Evolutionary conservation across 2,113 vertebrate species (phyloP).

Genomic region (Elephantulus edwardii): DNA sequence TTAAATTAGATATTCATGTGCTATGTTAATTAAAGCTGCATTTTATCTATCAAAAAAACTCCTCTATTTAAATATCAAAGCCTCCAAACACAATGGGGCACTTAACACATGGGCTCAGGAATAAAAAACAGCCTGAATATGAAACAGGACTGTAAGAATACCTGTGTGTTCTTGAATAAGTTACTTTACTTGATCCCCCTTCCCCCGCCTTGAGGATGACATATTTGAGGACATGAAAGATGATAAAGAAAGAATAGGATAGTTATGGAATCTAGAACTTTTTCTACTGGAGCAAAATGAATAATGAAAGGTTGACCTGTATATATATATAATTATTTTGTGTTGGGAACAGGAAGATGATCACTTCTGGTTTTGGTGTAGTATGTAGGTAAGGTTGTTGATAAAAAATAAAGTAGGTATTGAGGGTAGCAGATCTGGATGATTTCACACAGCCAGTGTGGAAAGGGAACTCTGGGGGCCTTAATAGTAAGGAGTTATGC

Average conservation of each 20-base stretch:
- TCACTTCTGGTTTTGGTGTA: constrained; percentile 19
- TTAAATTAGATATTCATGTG: background rate
- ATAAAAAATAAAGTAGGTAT: background rate
- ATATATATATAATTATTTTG: background rate
- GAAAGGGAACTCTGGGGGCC: too few relatives aligned
- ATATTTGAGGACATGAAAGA: background rate
- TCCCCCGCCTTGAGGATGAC: background rate
- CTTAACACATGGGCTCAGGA: too few relatives aligned
- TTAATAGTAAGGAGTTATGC: too few relatives aligned
- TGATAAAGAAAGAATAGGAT: background rate
- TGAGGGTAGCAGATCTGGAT: background rate
- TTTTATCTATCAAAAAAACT: too few relatives aligned
- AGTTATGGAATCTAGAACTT: background rate
- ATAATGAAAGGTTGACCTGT: background rate
- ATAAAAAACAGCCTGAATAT: too few relatives aligned
- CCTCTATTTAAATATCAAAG: too few relatives aligned
- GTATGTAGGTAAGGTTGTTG: background rate
- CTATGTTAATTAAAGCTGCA: background rate
- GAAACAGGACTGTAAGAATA: too few relatives aligned
- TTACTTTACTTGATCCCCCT: too few relatives aligned
- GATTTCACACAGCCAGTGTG: background rate
- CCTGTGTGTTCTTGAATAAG: too few relatives aligned
- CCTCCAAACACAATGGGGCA: too few relatives aligned
- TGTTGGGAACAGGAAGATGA: background rate
- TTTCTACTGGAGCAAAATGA: background rate